Percentiles rank a stretch among this genome's conserved stretches.
Evolutionary conservation across 2,113 vertebrate species (phyloP).

Genomic region (Prunella himalayana): DNA sequence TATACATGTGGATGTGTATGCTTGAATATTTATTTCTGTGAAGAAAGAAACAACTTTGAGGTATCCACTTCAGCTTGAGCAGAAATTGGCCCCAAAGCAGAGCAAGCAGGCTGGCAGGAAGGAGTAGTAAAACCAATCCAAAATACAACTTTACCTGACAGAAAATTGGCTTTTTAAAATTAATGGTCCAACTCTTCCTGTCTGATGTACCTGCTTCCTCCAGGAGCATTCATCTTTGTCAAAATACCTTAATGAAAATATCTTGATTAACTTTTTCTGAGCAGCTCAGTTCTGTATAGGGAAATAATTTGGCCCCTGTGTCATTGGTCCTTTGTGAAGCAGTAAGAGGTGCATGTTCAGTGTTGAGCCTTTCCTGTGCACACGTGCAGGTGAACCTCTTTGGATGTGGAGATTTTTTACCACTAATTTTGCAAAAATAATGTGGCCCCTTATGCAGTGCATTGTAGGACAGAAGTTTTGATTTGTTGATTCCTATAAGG

Average conservation of each 20-base stretch:
- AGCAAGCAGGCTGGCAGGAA: not conserved
- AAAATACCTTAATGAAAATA: not conserved
- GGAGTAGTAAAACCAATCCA: not conserved
- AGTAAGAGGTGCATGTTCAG: not conserved
- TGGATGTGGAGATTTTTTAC: not conserved
- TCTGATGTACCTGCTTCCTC: not conserved
- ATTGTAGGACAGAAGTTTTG: not conserved
- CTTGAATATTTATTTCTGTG: not conserved
- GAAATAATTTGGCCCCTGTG: not conserved
- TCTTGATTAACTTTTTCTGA: not conserved
- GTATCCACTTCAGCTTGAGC: not conserved
- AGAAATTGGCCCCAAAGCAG: not conserved
- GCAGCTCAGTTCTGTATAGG: not conserved
- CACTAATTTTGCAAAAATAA: not conserved
- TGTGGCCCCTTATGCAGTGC: rapidly evolving
- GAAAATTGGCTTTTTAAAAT: not conserved
- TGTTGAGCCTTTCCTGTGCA: not conserved
- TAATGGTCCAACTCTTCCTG: not conserved
- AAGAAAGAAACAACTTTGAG: not conserved
- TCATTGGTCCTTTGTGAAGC: not conserved
- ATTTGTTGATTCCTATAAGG: not conserved
- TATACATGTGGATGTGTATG: not conserved
- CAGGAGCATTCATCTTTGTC: not conserved
- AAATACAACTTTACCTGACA: not conserved
- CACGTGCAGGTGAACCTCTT: not conserved